Evolutionary conservation across 2,113 vertebrate genomes (phyloP).

Genomic region (Entelurus aequoreus): DNA sequence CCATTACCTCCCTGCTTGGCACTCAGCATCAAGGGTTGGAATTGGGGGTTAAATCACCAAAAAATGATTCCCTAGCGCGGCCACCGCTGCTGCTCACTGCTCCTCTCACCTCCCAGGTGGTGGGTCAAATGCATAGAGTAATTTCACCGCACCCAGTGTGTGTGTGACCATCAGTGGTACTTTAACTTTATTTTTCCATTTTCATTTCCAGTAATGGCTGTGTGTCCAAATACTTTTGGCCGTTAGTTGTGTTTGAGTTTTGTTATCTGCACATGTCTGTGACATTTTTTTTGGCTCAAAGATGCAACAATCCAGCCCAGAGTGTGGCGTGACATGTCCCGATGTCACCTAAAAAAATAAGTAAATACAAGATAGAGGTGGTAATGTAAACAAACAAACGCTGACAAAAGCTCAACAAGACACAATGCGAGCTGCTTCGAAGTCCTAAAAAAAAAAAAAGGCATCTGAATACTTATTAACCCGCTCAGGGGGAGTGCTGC

Average conservation of each 20-base stretch:
- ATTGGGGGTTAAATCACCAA: too few relatives aligned
- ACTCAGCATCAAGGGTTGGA: too few relatives aligned
- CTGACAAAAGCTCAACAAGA: slow-evolving; percentile 63
- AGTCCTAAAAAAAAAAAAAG: slow-evolving; percentile 40
- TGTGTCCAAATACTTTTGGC: neutral
- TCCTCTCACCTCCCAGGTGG: too few relatives aligned
- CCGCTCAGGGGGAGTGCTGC: slow-evolving; percentile 53
- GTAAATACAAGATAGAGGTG: slow-evolving; percentile 19
- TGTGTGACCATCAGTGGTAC: too few relatives aligned
- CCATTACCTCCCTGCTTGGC: too few relatives aligned
- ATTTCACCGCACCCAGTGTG: too few relatives aligned
- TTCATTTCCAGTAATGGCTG: too few relatives aligned
- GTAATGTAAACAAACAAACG: neutral
- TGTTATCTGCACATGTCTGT: neutral
- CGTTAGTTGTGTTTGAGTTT: neutral
- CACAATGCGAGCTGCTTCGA: slow-evolving; percentile 67
- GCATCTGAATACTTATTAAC: slow-evolving; percentile 74
- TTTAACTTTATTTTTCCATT: neutral
- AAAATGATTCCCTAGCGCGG: too few relatives aligned
- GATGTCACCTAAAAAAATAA: slow-evolving; percentile 16
- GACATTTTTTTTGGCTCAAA: neutral
- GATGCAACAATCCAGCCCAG: slow-evolving; percentile 10
- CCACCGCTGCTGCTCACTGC: too few relatives aligned
- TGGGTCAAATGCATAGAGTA: too few relatives aligned
- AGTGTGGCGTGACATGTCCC: slow-evolving; percentile 16